A percentile compares a stretch with the other conserved stretches of the same genome.
Evolutionary conservation across 2,113 vertebrate species (phyloP).

Genomic region (Verasper variegatus): DNA sequence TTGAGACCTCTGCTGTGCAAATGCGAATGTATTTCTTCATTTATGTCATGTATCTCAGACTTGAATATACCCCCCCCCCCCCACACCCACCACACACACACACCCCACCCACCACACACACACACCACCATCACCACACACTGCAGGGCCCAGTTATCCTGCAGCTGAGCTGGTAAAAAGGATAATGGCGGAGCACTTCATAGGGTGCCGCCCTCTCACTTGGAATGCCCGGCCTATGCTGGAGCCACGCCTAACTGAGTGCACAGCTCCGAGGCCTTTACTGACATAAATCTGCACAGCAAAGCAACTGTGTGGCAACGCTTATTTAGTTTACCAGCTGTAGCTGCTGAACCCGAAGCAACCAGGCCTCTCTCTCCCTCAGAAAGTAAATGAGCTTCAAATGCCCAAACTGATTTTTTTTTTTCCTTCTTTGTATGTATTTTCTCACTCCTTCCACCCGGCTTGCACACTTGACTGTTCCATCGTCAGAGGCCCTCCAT

Average conservation of each 20-base stretch:
- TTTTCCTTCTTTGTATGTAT: conserved; percentile 1
- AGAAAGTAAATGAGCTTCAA: conserved; percentile 54
- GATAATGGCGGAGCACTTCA: conserved; percentile 57
- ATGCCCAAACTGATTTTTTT: conserved; percentile 38
- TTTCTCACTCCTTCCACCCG: conserved; percentile 1
- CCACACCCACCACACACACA: background rate
- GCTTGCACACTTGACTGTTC: conserved; percentile 56
- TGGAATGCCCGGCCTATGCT: conserved; percentile 40
- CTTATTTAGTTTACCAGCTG: conserved; percentile 71
- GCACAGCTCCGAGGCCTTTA: conserved; percentile 57
- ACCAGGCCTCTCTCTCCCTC: conserved; percentile 43
- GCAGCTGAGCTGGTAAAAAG: conserved; percentile 60
- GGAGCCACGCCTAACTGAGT: conserved; percentile 45
- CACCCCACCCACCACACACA: background rate
- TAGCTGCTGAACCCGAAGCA: conserved; percentile 62
- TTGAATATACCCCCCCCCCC: conserved; percentile 6
- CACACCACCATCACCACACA: conserved; percentile 22
- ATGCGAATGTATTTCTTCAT: conserved; percentile 30
- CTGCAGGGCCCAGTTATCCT: conserved; percentile 48
- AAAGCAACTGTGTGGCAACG: conserved; percentile 52
- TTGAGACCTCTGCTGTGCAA: conserved; percentile 38
- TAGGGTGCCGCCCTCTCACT: conserved; percentile 40
- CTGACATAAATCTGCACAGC: conserved; percentile 60
- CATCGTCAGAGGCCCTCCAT: conserved; percentile 69
- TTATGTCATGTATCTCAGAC: conserved; percentile 50